phyloP scores from a whole-genome alignment of 2,113 vertebrate genomes.

The Monopterus albus region DNA sequence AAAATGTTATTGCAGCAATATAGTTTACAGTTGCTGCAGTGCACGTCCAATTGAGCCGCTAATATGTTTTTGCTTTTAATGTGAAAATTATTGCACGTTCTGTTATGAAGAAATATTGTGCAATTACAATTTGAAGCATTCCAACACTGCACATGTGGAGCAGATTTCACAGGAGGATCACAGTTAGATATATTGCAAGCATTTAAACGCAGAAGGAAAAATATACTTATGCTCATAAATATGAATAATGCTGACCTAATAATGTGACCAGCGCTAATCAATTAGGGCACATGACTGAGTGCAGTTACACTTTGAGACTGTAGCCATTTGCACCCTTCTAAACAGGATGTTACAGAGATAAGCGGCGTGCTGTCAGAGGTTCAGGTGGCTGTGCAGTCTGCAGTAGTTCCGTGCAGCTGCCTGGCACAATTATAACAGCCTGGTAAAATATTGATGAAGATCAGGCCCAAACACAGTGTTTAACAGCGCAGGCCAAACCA shows the following conservation, averaged over 20 bases:
- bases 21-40: slow-evolving; percentile 70
- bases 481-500: slow-evolving; percentile 39
- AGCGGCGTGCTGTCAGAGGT: not conserved
- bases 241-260: slow-evolving; percentile 51
- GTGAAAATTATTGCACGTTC: slow-evolving; percentile 66
- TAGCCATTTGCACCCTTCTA: not conserved
- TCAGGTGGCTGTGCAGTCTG: not conserved
- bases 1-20: slow-evolving; percentile 75
- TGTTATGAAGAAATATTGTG: slow-evolving; percentile 70
- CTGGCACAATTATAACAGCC: slow-evolving; percentile 6
- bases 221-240: slow-evolving; percentile 39
- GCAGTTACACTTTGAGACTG: not conserved
- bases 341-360: not conserved
- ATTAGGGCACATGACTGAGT: slow-evolving; percentile 34
- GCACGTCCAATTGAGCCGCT: slow-evolving; percentile 69
- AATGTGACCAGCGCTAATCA: slow-evolving; percentile 28
- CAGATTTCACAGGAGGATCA: slow-evolving; percentile 48
- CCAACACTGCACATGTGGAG: slow-evolving; percentile 24
- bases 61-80: slow-evolving; percentile 75
- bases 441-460: slow-evolving; percentile 61
- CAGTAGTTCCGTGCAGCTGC: not conserved
- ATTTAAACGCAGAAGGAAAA: slow-evolving; percentile 26
- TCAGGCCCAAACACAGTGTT: slow-evolving; percentile 40
- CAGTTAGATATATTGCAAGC: slow-evolving; percentile 28
- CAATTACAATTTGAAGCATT: slow-evolving; percentile 58